phyloP scores from a whole-genome alignment of 2,113 vertebrate species.

The Empidonax alnorum region DNA sequence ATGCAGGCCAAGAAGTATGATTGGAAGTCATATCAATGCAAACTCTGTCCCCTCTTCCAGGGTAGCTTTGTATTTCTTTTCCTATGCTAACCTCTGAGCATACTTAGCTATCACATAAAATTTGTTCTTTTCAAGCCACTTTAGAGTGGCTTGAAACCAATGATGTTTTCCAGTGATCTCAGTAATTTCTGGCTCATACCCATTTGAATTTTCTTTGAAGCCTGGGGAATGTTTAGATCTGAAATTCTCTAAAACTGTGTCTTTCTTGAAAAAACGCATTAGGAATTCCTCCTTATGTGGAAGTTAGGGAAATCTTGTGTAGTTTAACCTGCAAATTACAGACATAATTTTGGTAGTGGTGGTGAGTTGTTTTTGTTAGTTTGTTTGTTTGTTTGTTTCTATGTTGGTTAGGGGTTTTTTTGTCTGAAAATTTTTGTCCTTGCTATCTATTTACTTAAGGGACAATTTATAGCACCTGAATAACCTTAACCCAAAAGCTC shows the following conservation, averaged over 20 bases:
- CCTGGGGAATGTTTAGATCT: neutral
- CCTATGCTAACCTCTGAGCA: neutral
- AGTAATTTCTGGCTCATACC: neutral
- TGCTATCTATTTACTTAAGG: neutral
- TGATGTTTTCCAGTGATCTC: neutral
- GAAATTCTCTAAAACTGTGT: neutral
- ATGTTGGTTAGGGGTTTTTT: neutral
- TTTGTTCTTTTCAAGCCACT: neutral
- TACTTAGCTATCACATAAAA: neutral
- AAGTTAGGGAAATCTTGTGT: neutral
- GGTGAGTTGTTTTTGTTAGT: neutral
- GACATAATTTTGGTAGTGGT: neutral
- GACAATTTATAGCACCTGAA: neutral
- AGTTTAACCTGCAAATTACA: neutral
- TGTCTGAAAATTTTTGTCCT: neutral
- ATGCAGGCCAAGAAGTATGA: neutral
- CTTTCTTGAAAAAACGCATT: neutral
- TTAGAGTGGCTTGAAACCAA: neutral
- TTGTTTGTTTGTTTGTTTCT: too few species aligned
- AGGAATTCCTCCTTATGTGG: neutral
- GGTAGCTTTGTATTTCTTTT: neutral
- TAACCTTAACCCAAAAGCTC: neutral
- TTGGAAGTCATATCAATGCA: neutral
- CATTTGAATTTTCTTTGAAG: neutral
- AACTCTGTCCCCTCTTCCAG: neutral